A percentile compares a stretch with the other conserved stretches of the same genome.
Evolutionary conservation across 2,888 invertebrate genomes (phyloP).

Genomic region (Hyposoter dolosus): DNA sequence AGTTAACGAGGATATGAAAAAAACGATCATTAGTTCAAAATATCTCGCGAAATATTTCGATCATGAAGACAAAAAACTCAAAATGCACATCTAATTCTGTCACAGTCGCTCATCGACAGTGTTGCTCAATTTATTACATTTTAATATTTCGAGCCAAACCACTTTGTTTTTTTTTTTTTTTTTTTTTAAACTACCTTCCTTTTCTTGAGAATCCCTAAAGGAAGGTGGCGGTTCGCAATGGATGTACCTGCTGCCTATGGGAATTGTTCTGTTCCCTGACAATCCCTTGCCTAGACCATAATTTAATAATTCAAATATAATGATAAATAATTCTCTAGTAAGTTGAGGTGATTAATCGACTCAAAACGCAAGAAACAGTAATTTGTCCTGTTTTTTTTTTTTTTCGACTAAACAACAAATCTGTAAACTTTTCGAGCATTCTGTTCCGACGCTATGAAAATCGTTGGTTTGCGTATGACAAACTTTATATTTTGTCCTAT

Average conservation of each 20-base stretch:
- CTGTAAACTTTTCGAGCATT: neutral
- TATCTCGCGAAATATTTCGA: slow-evolving; percentile 9
- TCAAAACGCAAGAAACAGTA: neutral
- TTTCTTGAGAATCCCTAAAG: slow-evolving; percentile 84
- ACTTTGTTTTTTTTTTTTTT: slow-evolving; percentile 25
- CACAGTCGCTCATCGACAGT: slow-evolving; percentile 54
- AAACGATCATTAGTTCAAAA: slow-evolving; percentile 33
- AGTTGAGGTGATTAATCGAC: slow-evolving; percentile 74
- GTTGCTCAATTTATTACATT: slow-evolving; percentile 50
- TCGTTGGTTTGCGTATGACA: neutral
- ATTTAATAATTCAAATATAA: slow-evolving; percentile 67
- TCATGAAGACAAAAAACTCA: slow-evolving; percentile 35
- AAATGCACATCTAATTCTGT: slow-evolving; percentile 59
- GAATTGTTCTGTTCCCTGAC: slow-evolving; percentile 91
- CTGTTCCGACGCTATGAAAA: too few relatives aligned
- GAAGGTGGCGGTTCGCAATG: slow-evolving; percentile 91
- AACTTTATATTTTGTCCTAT: too few relatives aligned
- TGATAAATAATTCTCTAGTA: slow-evolving; percentile 82
- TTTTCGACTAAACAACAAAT: neutral
- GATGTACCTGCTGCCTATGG: slow-evolving; percentile 92
- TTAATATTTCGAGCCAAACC: slow-evolving; percentile 52
- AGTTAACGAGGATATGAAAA: slow-evolving; percentile 28
- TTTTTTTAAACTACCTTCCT: slow-evolving; percentile 68
- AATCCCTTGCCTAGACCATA: slow-evolving; percentile 86
- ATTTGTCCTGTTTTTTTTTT: neutral